phyloP scores from a whole-genome alignment of 2,888 invertebrate species.

The Chironomus tentans region DNA sequence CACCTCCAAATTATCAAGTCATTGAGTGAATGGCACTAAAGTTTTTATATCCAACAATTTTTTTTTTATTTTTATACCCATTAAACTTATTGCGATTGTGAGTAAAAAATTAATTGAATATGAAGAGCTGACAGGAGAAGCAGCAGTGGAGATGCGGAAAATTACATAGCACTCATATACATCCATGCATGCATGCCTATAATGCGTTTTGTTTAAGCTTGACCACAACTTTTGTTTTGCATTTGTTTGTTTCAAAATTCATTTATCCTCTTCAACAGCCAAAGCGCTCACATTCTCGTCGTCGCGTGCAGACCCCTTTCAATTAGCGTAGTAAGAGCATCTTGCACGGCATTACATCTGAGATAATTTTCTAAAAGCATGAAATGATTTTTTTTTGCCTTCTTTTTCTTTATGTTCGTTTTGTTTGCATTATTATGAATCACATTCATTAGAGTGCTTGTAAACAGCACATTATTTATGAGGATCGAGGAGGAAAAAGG shows the following conservation, averaged over 20 bases:
- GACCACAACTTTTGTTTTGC: background rate
- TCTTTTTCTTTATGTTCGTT: background rate
- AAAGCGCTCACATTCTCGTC: background rate
- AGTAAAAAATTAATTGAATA: background rate
- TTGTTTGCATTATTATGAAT: constrained; percentile 24
- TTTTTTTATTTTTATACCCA: no score
- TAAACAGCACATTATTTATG: constrained; percentile 23
- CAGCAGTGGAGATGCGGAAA: background rate
- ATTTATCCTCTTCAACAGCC: background rate
- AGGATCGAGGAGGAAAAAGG: background rate
- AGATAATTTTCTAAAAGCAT: background rate
- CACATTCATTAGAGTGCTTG: constrained; percentile 14
- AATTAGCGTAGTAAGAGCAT: constrained; percentile 16
- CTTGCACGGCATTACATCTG: constrained; percentile 12
- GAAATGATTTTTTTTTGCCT: background rate
- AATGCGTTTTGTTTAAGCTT: background rate
- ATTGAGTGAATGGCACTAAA: no score
- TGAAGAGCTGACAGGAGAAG: background rate
- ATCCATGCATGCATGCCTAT: no score
- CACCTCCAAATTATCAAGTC: constrained; percentile 2
- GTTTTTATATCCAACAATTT: no score
- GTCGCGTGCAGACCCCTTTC: constrained; percentile 23
- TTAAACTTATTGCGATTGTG: background rate
- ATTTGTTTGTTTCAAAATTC: background rate
- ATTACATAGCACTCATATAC: background rate